Percentiles rank a stretch among this genome's conserved stretches.
These are phyloP conservation scores for Laticauda colubrina DNA, from an alignment of 2,113 vertebrate genomes.

Conservation along the genomic window DNA sequence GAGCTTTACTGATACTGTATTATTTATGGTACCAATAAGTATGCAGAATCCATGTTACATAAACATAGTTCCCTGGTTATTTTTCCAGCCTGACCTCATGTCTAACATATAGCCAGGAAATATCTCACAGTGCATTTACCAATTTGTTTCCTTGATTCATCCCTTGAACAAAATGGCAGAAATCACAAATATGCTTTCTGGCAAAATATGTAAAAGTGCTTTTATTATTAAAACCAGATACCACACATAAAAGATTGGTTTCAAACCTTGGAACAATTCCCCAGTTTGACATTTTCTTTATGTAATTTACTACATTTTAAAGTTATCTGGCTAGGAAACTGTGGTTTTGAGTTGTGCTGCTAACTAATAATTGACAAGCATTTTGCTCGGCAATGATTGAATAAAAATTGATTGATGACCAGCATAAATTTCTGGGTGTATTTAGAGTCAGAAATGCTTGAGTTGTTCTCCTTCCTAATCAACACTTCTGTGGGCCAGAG, in stretches of 20 bases:
- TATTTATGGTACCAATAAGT: background rate
- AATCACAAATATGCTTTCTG: background rate
- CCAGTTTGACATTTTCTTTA: background rate
- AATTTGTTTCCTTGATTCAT: constrained; percentile 9
- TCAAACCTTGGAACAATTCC: background rate
- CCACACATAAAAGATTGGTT: background rate
- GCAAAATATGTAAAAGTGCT: background rate
- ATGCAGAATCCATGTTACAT: background rate
- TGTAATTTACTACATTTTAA: background rate
- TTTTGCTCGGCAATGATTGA: background rate
- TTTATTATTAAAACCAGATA: background rate
- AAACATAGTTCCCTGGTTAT: background rate
- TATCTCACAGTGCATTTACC: background rate
- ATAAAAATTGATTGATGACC: background rate
- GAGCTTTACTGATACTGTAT: background rate
- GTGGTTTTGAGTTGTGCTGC: background rate
- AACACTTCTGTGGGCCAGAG: background rate
- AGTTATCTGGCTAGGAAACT: background rate
- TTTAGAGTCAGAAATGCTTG: background rate
- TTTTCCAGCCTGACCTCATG: background rate
- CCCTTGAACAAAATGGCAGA: background rate
- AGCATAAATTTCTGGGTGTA: background rate
- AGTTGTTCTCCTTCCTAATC: background rate
- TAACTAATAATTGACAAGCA: background rate
- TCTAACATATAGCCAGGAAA: background rate